A percentile compares a stretch with the other conserved stretches of the same genome.
phyloP scores from a whole-genome alignment of 2,113 vertebrate genomes.

The Columba janthina region DNA sequence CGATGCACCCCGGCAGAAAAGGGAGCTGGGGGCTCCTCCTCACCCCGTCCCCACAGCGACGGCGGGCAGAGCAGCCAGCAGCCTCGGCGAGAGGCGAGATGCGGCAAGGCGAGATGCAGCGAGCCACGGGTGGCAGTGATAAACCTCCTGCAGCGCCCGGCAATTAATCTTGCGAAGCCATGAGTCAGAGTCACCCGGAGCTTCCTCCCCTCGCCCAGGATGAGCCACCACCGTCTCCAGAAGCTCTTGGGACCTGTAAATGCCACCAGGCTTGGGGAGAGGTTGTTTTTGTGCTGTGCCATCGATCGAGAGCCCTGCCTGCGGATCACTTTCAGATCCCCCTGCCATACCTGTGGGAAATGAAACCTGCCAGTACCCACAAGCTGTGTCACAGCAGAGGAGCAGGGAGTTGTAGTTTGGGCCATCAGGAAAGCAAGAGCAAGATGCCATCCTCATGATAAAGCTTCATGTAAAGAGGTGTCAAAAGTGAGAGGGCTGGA shows the following conservation, averaged over 20 bases:
- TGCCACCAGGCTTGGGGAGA: constrained; percentile 12
- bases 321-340: not conserved
- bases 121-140: constrained; percentile 63
- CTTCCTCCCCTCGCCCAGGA: constrained; percentile 58
- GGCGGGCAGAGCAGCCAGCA: not conserved
- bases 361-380: fast-evolving
- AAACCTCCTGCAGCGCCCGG: constrained; percentile 62
- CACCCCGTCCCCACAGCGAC: fast-evolving
- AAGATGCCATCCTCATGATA: constrained; percentile 12
- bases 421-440: not conserved
- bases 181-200: constrained; percentile 57
- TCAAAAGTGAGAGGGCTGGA: constrained; percentile 5
- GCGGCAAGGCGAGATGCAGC: not conserved
- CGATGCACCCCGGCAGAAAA: not conserved
- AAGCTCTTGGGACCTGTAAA: constrained; percentile 66
- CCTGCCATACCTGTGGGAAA: not conserved
- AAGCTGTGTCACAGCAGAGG: not conserved
- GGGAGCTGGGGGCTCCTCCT: not conserved
- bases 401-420: not conserved
- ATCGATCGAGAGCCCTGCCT: not conserved
- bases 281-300: constrained; percentile 21
- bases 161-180: constrained; percentile 76
- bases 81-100: not conserved
- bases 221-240: not conserved
- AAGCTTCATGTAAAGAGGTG: constrained; percentile 17